Evolutionary conservation across 2,888 invertebrate genomes (phyloP).

Genomic region (Heliconius erato): DNA sequence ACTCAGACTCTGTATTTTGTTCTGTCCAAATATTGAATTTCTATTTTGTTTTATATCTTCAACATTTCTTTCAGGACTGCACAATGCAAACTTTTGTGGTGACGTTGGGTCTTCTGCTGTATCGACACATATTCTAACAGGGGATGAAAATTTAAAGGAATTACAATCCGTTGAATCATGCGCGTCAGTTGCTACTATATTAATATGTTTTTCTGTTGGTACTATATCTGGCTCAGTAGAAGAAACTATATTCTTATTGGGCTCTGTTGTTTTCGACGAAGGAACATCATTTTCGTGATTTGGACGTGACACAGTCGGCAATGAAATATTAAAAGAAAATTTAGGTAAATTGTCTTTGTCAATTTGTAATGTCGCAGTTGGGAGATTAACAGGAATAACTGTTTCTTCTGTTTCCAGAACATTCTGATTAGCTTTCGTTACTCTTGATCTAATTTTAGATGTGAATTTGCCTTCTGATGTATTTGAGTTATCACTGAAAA

Average conservation of each 20-base stretch:
- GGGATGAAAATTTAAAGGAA: constrained; percentile 67
- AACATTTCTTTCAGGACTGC: constrained; percentile 60
- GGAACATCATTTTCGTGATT: not conserved
- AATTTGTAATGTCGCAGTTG: constrained; percentile 67
- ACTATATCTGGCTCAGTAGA: not conserved
- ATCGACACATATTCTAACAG: constrained; percentile 63
- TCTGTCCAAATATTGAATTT: not conserved
- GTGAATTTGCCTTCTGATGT: constrained; percentile 58
- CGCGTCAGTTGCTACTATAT: not conserved
- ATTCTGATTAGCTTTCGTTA: constrained; percentile 62
- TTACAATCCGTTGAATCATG: not conserved
- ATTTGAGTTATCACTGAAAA: constrained; percentile 58
- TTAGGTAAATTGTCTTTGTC: constrained; percentile 71
- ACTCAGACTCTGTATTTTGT: not conserved
- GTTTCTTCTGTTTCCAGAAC: constrained; percentile 53
- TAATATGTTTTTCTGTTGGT: not conserved
- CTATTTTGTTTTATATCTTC: constrained; percentile 7
- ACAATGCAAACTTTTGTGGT: constrained; percentile 63
- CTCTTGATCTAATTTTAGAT: constrained; percentile 67
- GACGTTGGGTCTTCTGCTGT: constrained; percentile 47
- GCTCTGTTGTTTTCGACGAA: not conserved
- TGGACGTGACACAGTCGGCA: constrained; percentile 21
- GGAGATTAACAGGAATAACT: constrained; percentile 62
- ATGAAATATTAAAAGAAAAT: constrained; percentile 60
- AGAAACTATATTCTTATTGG: not conserved